A percentile compares a stretch with the other conserved stretches of the same genome.
Conservation (phyloP, 2,113 vertebrate genomes). For the Xyliphius kryptos region DNA sequence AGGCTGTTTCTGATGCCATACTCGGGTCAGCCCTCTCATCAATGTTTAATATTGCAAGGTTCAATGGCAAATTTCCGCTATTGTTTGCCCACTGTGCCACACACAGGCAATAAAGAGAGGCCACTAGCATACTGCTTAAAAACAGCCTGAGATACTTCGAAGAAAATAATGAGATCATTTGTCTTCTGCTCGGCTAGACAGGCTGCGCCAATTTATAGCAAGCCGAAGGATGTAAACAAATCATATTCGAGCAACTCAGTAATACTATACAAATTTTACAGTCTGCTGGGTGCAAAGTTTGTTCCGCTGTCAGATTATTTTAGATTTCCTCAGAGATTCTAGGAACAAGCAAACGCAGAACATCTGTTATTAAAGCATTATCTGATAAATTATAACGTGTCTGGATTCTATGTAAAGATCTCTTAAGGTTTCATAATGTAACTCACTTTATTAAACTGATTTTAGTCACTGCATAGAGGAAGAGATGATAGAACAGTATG, state of each 20-base stretch:
- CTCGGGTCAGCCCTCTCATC: conserved; percentile 37
- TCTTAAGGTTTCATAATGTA: too few species aligned
- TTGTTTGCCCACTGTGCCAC: not conserved
- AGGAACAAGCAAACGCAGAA: not conserved
- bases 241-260: not conserved
- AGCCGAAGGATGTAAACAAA: not conserved
- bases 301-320: not conserved
- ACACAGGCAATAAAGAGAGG: not conserved
- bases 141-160: conserved; percentile 10
- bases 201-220: not conserved
- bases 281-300: not conserved
- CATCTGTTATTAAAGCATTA: conserved; percentile 3
- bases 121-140: not conserved
- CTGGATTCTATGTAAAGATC: too few species aligned
- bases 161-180: conserved; percentile 17
- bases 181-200: conserved; percentile 7
- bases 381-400: not conserved
- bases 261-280: not conserved
- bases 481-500: too few species aligned
- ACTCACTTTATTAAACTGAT: too few species aligned
- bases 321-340: not conserved
- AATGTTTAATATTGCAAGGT: conserved; percentile 46
- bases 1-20: not conserved
- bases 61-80: conserved; percentile 18
- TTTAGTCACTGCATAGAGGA: too few species aligned